Evolutionary conservation across 2,113 vertebrate genomes (phyloP), one percentile per base, ranked within the genome.

Genomic region (Istiophorus platypterus): DNA sequence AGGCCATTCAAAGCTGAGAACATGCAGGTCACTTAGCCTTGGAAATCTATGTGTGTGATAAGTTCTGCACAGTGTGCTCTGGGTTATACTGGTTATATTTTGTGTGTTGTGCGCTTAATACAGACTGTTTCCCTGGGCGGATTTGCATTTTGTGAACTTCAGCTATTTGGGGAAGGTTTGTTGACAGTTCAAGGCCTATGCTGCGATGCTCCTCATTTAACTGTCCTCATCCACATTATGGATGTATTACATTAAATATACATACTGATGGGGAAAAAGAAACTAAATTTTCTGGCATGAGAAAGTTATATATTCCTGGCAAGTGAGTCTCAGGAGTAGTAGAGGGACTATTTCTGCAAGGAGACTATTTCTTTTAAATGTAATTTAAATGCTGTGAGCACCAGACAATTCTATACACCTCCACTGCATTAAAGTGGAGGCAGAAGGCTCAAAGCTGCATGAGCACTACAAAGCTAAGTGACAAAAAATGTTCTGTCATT

Each of bases 1-100:
- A 85, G 84, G 73, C 77, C 80, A 85, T 83, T 85, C 82, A 76
- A 73, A 82, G 54, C 82, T 66, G 82, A 80, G 78, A 78, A 66
- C 86, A 80, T 79, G 37, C 83, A 76, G 88, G 82, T 76, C 84
- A 84, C 78, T 86, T 84, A 81, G 79, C 86, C 90, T 92, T 91
- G 85, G 87, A 85, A 76, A 76, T 78, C 52, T 75, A 1, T 41
- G 29, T 61, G 69, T 39, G 82, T 68, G 74, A 71, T 51, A 68
- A 56, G 62, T 58, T 39, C 8, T 61, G 41, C 56, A 39, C 45
- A 39, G 45, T 81, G 49, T 58, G 42, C 54, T 34, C 10, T 24
- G 72, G 65, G 47, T 69, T 57, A 26, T 24, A 45, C 24, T 54
- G 24, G 57, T 68, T 15, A 51, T 52, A 31, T 18, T 34, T 24